These are phyloP conservation scores for Channallabes apus DNA, from an alignment of 2,797 vertebrate genomes.

Conservation along the genomic window DNA sequence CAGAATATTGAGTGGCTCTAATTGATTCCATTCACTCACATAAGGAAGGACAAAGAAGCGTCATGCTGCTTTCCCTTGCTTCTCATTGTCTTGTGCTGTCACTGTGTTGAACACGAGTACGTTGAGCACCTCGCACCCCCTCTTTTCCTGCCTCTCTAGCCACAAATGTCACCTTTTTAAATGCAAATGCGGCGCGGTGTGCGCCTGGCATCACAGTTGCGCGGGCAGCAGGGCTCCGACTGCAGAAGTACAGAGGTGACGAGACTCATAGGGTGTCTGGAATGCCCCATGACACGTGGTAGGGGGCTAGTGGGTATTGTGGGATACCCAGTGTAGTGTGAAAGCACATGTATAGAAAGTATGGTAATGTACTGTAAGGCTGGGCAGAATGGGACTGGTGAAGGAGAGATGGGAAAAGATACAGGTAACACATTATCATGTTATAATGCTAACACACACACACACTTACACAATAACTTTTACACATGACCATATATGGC, in stretches of 20 bases:
- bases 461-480: no score
- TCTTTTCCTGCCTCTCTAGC: slow-evolving; percentile 24
- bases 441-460: no score
- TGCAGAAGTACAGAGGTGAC: slow-evolving; percentile 18
- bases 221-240: slow-evolving; percentile 10
- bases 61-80: slow-evolving; percentile 57
- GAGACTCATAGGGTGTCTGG: slow-evolving; percentile 30
- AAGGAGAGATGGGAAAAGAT: slow-evolving; percentile 21
- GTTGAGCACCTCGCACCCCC: slow-evolving; percentile 37
- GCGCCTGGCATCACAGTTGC: slow-evolving; percentile 34
- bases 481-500: neutral
- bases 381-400: slow-evolving; percentile 9
- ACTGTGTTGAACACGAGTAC: slow-evolving; percentile 44
- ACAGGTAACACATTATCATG: neutral
- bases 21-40: slow-evolving; percentile 31
- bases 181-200: slow-evolving; percentile 72
- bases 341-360: slow-evolving; percentile 35
- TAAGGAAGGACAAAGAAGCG: slow-evolving; percentile 45
- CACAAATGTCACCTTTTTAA: slow-evolving; percentile 79
- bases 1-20: slow-evolving; percentile 29
- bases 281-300: slow-evolving; percentile 24
- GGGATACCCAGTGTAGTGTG: slow-evolving; percentile 26
- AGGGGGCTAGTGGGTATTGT: neutral
- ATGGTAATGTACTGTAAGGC: slow-evolving; percentile 19
- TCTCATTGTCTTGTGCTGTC: slow-evolving; percentile 53